phyloP scores from a whole-genome alignment of 1,140 invertebrate species.

The Saccostrea cuccullata region DNA sequence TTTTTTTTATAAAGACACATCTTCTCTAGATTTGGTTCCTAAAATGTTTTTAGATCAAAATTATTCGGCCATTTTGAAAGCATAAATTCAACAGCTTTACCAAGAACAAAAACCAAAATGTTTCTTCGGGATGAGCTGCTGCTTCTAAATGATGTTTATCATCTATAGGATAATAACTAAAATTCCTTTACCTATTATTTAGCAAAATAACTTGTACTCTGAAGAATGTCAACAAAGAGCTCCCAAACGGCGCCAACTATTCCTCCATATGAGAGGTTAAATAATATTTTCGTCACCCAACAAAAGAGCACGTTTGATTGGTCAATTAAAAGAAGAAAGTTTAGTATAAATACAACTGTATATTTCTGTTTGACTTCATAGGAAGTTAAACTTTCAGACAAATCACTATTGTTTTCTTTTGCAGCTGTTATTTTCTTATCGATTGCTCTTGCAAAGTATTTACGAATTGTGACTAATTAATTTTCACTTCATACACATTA shows the following conservation, averaged over 20 bases:
- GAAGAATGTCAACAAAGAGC: slow-evolving; percentile 28
- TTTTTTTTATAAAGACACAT: no score
- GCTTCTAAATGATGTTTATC: background rate
- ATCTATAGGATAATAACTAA: background rate
- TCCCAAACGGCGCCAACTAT: slow-evolving; percentile 54
- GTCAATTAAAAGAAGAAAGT: slow-evolving; percentile 31
- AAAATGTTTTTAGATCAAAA: no score
- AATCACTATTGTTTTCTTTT: background rate
- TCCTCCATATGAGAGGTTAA: slow-evolving; percentile 52
- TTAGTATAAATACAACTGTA: slow-evolving; percentile 3
- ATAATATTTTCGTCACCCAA: slow-evolving; percentile 10
- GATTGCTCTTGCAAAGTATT: background rate
- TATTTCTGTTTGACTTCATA: background rate
- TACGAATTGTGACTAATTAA: background rate
- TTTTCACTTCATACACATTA: background rate
- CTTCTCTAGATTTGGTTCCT: no score
- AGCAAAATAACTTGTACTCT: background rate
- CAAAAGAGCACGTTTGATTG: slow-evolving; percentile 41
- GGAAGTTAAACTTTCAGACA: background rate
- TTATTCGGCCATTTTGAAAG: slow-evolving; percentile 27
- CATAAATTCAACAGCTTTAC: background rate
- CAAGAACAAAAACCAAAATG: background rate
- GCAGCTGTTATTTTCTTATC: background rate
- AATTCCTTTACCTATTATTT: background rate
- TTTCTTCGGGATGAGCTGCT: background rate